Conservation (phyloP, 2,113 vertebrate species). For the Paedocypris sp. region DNA sequence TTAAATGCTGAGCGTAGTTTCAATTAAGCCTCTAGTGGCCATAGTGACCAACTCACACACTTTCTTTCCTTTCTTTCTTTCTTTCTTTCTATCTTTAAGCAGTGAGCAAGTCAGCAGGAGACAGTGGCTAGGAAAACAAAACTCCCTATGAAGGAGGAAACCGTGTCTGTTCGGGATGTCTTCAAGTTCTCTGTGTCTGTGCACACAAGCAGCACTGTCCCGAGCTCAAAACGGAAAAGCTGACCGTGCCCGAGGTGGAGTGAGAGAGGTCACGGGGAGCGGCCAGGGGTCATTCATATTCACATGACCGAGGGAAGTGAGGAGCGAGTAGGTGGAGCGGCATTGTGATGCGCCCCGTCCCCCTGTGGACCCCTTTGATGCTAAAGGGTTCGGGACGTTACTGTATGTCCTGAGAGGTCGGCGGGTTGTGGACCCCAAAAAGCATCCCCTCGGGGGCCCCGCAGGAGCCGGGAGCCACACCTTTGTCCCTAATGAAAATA, state of each 20-base stretch:
- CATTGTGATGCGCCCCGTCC: constrained; percentile 58
- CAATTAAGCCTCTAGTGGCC: too few relatives aligned
- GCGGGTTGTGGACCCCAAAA: constrained; percentile 24
- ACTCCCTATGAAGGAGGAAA: too few relatives aligned
- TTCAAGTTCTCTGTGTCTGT: too few relatives aligned
- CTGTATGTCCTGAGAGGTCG: constrained; percentile 27
- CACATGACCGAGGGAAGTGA: constrained; percentile 51
- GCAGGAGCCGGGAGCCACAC: constrained; percentile 28
- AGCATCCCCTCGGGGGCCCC: constrained; percentile 27
- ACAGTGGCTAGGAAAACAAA: too few relatives aligned
- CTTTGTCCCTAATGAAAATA: constrained; percentile 61
- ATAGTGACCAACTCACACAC: too few relatives aligned
- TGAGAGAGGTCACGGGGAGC: constrained; percentile 7
- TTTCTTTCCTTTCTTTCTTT: too few relatives aligned
- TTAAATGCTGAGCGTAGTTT: too few relatives aligned
- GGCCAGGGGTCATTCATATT: constrained; percentile 43
- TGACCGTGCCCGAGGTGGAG: not conserved
- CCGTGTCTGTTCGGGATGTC: too few relatives aligned
- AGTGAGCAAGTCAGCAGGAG: too few relatives aligned
- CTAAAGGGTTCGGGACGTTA: constrained; percentile 31
- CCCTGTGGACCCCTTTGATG: constrained; percentile 53
- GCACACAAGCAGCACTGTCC: too few relatives aligned
- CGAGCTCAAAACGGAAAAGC: not conserved
- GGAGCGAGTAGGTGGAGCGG: constrained; percentile 37
- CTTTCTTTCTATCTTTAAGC: too few relatives aligned